Evolutionary conservation across 23 tunicate genomes (phyloP).

Genomic region (Ascidia mentula): DNA sequence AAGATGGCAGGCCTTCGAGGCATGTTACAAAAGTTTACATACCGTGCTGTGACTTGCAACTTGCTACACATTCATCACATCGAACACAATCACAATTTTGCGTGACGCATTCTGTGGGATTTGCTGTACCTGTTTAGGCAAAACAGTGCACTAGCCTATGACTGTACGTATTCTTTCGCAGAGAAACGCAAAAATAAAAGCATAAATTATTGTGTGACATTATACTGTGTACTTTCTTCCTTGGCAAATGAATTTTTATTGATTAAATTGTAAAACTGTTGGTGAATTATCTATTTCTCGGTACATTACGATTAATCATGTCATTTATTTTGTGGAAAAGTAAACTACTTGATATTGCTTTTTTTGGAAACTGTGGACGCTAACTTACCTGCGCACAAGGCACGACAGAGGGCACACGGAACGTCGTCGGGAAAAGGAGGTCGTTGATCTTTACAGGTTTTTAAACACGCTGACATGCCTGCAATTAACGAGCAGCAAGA

Average conservation of each 20-base stretch:
- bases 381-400: not conserved
- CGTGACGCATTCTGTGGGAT: not conserved
- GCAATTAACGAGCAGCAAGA: not conserved
- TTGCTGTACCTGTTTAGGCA: not conserved
- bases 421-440: not conserved
- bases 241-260: too few relatives aligned
- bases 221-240: too few relatives aligned
- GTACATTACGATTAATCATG: too few relatives aligned
- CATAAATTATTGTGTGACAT: too few relatives aligned
- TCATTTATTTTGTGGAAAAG: too few relatives aligned
- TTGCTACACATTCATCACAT: not conserved
- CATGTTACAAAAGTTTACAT: not conserved
- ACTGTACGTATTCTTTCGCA: too few relatives aligned
- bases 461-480: not conserved
- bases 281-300: too few relatives aligned
- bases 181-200: too few relatives aligned
- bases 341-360: too few relatives aligned
- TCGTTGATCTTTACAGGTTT: not conserved
- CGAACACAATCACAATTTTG: not conserved
- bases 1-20: not conserved
- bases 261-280: too few relatives aligned
- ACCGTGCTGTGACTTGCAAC: not conserved
- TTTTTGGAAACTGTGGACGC: too few relatives aligned
- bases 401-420: not conserved
- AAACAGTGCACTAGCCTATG: too few relatives aligned